Evolutionary conservation across 2,113 vertebrate genomes (phyloP).

Genomic region (Amphilophus citrinellus): DNA sequence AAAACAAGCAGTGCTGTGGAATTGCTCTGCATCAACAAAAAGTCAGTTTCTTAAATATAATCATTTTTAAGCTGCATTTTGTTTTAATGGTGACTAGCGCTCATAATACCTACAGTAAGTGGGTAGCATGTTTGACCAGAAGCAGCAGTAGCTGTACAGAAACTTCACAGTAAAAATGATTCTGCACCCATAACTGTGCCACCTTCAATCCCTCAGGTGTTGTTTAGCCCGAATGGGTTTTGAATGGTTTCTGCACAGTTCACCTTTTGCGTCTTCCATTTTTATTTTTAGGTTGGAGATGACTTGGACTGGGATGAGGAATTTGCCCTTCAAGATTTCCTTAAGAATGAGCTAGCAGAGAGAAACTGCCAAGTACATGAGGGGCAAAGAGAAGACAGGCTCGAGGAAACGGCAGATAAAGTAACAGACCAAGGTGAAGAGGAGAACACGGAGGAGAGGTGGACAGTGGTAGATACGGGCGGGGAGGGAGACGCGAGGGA

Average conservation of each 20-base stretch:
- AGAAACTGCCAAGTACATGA: slow-evolving; percentile 43
- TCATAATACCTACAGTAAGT: neutral
- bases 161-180: neutral
- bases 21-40: neutral
- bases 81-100: neutral
- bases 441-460: slow-evolving; percentile 59
- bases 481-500: slow-evolving; percentile 58
- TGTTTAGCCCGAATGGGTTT: neutral
- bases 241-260: neutral
- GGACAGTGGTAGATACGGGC: slow-evolving; percentile 52
- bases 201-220: neutral
- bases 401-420: slow-evolving; percentile 4
- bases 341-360: slow-evolving; percentile 55
- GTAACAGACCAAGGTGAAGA: slow-evolving; percentile 32
- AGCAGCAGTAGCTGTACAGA: neutral
- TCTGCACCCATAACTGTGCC: neutral
- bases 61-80: neutral
- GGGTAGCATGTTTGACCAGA: neutral
- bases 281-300: slow-evolving; percentile 57
- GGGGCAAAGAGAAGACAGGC: neutral
- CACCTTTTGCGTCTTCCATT: neutral
- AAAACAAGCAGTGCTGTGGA: neutral
- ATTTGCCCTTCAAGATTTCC: slow-evolving; percentile 71
- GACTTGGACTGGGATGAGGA: slow-evolving; percentile 79
- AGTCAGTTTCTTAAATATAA: neutral